Percentiles rank a stretch among this genome's conserved stretches.
Evolutionary conservation across 2,888 invertebrate genomes (phyloP).

Genomic region (Tetheella fluctuosa): DNA sequence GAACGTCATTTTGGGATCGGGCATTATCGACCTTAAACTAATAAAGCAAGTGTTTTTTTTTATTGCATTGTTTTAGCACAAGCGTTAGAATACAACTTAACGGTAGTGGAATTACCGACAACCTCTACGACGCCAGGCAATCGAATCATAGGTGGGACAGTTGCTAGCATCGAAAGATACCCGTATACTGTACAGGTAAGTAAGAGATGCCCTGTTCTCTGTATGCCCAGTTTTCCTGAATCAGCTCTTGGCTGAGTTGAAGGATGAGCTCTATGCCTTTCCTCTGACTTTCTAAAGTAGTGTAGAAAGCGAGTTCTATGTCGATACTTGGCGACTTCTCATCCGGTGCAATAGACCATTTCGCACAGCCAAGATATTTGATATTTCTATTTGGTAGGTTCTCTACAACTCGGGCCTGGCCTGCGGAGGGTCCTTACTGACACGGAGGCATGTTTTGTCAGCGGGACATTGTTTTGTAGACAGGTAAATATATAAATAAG

Average conservation of each 20-base stretch:
- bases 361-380: too few species aligned
- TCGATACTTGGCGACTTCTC: too few species aligned
- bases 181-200: slow-evolving; percentile 67
- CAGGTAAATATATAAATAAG: slow-evolving; percentile 33
- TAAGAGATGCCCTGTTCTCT: too few species aligned
- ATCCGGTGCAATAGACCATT: too few species aligned
- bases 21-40: too few species aligned
- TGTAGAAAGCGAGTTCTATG: too few species aligned
- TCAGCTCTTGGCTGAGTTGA: too few species aligned
- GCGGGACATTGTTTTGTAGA: slow-evolving; percentile 69
- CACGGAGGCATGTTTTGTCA: slow-evolving; percentile 57
- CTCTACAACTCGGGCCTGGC: slow-evolving; percentile 37
- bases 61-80: slow-evolving; percentile 30
- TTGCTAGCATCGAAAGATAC: slow-evolving; percentile 56
- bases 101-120: slow-evolving; percentile 24
- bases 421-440: slow-evolving; percentile 66
- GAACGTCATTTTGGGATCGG: too few species aligned
- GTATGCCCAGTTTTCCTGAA: too few species aligned
- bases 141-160: slow-evolving; percentile 62
- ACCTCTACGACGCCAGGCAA: slow-evolving; percentile 23
- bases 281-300: too few species aligned
- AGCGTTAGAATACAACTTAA: slow-evolving; percentile 28
- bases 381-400: slow-evolving; percentile 57
- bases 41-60: too few species aligned
- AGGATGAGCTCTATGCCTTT: not conserved